Conservation (phyloP, 2,888 invertebrate species). For the Uropetala carovei region DNA sequence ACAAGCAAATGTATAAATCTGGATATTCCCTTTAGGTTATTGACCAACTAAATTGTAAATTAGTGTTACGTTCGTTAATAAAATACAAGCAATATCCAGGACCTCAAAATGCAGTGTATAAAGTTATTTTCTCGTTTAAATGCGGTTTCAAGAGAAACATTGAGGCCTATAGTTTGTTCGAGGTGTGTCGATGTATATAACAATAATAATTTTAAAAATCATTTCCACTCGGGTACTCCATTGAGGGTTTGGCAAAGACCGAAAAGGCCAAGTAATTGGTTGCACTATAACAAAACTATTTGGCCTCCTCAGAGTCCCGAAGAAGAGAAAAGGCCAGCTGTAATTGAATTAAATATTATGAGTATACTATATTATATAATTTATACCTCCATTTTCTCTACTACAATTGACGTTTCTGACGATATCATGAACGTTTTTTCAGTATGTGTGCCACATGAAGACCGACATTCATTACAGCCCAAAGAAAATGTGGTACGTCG, state of each 20-base stretch:
- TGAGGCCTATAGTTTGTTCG: not conserved
- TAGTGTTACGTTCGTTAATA: no score
- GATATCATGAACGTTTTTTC: constrained; percentile 73
- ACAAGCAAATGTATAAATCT: no score
- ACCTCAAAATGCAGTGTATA: constrained; percentile 5
- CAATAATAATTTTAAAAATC: not conserved
- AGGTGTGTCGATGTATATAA: not conserved
- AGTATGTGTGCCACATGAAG: constrained; percentile 93
- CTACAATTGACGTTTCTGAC: not conserved
- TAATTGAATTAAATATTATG: constrained; percentile 77
- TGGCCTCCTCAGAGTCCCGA: constrained; percentile 86
- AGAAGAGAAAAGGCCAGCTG: constrained; percentile 89
- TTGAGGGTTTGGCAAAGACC: not conserved
- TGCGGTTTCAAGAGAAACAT: not conserved
- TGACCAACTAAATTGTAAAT: no score
- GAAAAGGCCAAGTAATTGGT: constrained; percentile 75
- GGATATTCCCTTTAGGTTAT: no score
- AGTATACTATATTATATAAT: not conserved
- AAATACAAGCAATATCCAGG: no score
- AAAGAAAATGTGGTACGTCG: constrained; percentile 95
- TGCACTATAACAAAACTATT: constrained; percentile 84
- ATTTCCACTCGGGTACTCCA: not conserved
- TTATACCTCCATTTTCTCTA: constrained; percentile 37
- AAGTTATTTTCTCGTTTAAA: constrained; percentile 5
- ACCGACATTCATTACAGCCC: constrained; percentile 92